phyloP scores from a whole-genome alignment of 2,888 invertebrate genomes.

The Chloroclysta siterata region DNA sequence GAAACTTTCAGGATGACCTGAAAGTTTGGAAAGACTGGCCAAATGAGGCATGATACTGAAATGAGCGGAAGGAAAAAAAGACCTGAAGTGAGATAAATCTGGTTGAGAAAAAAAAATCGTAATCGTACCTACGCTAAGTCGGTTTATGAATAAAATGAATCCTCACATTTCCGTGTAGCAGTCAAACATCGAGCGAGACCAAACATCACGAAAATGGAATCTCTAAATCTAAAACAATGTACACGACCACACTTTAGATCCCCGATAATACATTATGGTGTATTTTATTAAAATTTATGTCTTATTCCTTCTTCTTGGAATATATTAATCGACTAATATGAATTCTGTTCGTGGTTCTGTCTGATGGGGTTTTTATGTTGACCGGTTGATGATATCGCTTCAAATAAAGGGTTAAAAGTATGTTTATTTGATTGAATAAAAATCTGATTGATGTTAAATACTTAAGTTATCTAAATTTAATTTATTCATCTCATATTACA shows the following conservation, averaged over 20 bases:
- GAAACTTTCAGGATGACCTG: too few species aligned
- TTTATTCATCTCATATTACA: too few species aligned
- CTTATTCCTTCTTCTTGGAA: conserved; percentile 80
- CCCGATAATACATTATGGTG: conserved; percentile 69
- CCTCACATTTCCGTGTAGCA: conserved; percentile 33
- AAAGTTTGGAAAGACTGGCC: too few species aligned
- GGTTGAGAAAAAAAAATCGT: too few species aligned
- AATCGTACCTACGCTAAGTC: too few species aligned
- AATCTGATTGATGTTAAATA: not conserved
- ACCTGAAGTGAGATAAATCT: too few species aligned
- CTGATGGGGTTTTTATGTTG: conserved; percentile 56
- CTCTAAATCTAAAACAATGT: conserved; percentile 41
- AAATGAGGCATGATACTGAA: too few species aligned
- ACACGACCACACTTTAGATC: conserved; percentile 68
- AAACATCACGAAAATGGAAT: conserved; percentile 48
- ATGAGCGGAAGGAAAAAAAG: too few species aligned
- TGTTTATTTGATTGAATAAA: conserved; percentile 9
- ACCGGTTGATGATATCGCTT: conserved; percentile 14
- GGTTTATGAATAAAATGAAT: not conserved
- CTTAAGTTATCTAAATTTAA: too few species aligned
- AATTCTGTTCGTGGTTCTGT: conserved; percentile 76
- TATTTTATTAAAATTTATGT: conserved; percentile 83
- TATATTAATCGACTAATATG: conserved; percentile 83
- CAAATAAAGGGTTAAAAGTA: conserved; percentile 29
- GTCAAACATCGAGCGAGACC: conserved; percentile 35